Evolutionary conservation across 2,113 vertebrate genomes (phyloP), one percentile per base, ranked within the genome.

Genomic region (Phoenicopterus ruber): DNA sequence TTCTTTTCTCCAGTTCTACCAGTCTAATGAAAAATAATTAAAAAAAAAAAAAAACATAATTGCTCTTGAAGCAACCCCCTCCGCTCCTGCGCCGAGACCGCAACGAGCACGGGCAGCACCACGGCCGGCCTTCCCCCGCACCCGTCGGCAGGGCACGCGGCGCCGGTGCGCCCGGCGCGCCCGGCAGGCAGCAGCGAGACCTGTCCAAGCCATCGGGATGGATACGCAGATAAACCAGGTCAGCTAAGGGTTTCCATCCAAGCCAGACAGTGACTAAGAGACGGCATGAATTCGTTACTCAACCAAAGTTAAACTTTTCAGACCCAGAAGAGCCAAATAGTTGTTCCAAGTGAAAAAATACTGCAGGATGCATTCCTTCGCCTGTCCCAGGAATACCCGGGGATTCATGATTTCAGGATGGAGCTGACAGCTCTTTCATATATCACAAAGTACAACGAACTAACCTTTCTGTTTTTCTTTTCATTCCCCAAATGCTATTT

Each of bases 261-360:
- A 2, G 93, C 81, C 93, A 96, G 95, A 96, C 92, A 77, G 91
- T 93, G 94, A 94, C 93, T 96, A 93, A 96, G 82, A 94, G 90
- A 91, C 81, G 2, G 57, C 89, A 84, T 66, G 82, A 54, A 87
- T 96, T 92, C 90, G 76, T 86, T 93, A 80, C 93, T 93, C 77
- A 62, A 31, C 34, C 38, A 2, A 80, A 86, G 77, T 86, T 70
- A 54, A 97, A 82, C 62, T 88, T 79, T 74, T 79, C 90, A 95
- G 84, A 70, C 55, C 66, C 66, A 90, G 65, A 86, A 96, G 86
- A 93, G 79, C 71, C 92, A 95, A 96, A 86, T 4, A 10, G 36
- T 58, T 28, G 52, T 88, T 95, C 95, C 93, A 96, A 96, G 70
- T 55, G 32, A 63, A 94, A 92, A 93, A 84, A 40, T 79, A 49